Evolutionary conservation across 2,797 vertebrate genomes (phyloP), one percentile per base, ranked within the genome.

Genomic region (Halcyon badia): DNA sequence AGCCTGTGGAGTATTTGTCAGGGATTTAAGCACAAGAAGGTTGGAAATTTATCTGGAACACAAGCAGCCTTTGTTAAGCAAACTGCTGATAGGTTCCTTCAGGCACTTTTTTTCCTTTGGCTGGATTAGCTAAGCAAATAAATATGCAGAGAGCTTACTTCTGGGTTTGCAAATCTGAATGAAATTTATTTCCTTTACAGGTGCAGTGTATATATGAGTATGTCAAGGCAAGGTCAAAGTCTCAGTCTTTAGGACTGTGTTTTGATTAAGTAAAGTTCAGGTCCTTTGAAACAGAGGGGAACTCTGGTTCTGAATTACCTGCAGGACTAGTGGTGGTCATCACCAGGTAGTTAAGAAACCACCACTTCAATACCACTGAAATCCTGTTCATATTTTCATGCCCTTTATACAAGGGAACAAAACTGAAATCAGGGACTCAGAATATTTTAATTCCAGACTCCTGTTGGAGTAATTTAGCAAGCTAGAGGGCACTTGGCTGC

Each of bases 21-120:
- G 60, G 71, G 30, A 73, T 90, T 96, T 92, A 90, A 92, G 71
- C 66, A 73, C 70, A 52, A 84, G 66, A 91, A 51, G 41, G 24
- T 41, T 90, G 68, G 57, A 87, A 92, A 87, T 85, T 84, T 31
- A 68, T 68, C 33, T 80, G 71, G 56, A 80, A 68, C 49, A 77
- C 65, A 86, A 88, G 48, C 54, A 70, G 25, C 44, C 41, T 87
- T 97, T 95, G 75, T 89, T 92, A 68, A 94, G 52, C 56, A 87
- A 88, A 84, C 46, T 79, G 60, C 68, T 94, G 78, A 58, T 71
- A 58, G 31, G 56, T 84, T 89, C 64, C 93, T 94, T 80, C 86
- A 87, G 82, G 88, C 83, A 95, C 72, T 21, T 87, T 73, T 87
- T 87, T 94, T 84, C 52, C 78, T 83, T 82, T 68, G 71, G 17